Evolutionary conservation across 2,113 vertebrate species (phyloP).

Genomic region (Cottus gobio): DNA sequence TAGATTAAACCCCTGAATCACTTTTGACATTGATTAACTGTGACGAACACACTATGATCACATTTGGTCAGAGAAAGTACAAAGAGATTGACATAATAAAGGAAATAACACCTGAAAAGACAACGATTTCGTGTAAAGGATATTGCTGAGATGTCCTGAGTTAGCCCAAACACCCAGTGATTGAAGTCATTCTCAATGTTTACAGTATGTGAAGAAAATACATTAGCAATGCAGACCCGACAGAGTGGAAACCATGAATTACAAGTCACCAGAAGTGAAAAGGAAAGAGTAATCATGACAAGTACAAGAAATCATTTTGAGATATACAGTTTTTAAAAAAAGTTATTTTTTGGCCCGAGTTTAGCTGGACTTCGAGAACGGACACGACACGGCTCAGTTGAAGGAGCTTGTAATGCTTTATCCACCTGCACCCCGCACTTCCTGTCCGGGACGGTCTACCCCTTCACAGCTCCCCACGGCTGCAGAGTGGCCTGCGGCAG

Average conservation of each 20-base stretch:
- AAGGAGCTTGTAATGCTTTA: conserved; percentile 28
- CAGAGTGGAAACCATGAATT: conserved; percentile 2
- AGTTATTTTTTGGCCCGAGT: conserved; percentile 31
- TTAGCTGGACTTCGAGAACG: conserved; percentile 26
- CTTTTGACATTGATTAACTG: conserved; percentile 55
- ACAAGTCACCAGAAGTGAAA: conserved; percentile 1
- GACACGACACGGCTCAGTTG: conserved; percentile 46
- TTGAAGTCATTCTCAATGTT: conserved; percentile 37
- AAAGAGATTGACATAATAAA: conserved; percentile 20
- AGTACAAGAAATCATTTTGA: conserved; percentile 26
- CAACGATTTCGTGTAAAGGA: conserved; percentile 47
- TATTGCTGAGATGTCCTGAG: conserved; percentile 74
- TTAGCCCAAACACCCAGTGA: conserved; percentile 49
- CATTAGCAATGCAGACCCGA: conserved; percentile 33
- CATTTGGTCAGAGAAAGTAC: conserved; percentile 16
- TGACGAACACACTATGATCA: conserved; percentile 23
- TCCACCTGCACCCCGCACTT: not conserved
- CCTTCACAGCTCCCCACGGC: conserved; percentile 73
- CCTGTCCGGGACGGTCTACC: conserved; percentile 34
- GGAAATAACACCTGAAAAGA: conserved; percentile 10
- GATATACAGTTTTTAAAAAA: conserved; percentile 19
- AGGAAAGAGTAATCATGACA: conserved; percentile 32
- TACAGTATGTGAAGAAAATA: conserved; percentile 7
- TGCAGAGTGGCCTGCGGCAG: conserved; percentile 79
- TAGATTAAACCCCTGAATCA: conserved; percentile 66